Base-by-base conservation (phyloP, 2,113 vertebrate species). In the Ctenodactylus gundi region DNA sequence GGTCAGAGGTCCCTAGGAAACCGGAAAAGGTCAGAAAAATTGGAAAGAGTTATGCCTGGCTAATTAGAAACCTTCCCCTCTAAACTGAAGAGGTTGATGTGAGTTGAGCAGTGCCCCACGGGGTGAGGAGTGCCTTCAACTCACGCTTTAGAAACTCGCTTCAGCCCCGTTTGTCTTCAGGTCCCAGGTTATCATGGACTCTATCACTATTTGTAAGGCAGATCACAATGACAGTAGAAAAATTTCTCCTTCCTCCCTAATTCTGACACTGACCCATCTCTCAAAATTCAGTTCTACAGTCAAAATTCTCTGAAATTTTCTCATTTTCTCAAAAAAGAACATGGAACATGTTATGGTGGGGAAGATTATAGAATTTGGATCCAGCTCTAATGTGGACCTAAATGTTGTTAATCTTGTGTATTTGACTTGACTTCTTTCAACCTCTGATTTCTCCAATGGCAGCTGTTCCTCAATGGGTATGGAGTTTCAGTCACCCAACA, bases 21-120 rank as follows among this genome's bases (percentile, higher is more conserved):
- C 73, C 36, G 31, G 13, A 91, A 60, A 0, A 27, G 64, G 81
- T 91, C 67, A 85, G 36, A 83, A 62, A 27, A 91, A 92, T 83
- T 68, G 65, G 31, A 84, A 86, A 84, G 55, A 18, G n/a, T 85
- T 85, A 68, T 58, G n/a, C 39, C 67, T 75, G 80, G 57, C 84
- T 91, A 88, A 91, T 91, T 91, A 94, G 84, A 96, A 86, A 90
- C n/a, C 53, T 78, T 39, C 34, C 6, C 88, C 20, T 81, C 51
- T 78, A 36, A 93, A 57, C 72, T 18, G 4, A 85, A 34, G 27
- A 83, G 41, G 12, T 27, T 34, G n/a, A 53, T 67, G 4, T 46
- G 81, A 57, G 34, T 29, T 44, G 55, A 83, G 65, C 29, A 84
- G n/a, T 57, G 18, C 15, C 51, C 60, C 34, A n/a, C 58, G 67